Evolutionary conservation across 2,113 vertebrate species (phyloP).

Genomic region (Callipepla squamata): DNA sequence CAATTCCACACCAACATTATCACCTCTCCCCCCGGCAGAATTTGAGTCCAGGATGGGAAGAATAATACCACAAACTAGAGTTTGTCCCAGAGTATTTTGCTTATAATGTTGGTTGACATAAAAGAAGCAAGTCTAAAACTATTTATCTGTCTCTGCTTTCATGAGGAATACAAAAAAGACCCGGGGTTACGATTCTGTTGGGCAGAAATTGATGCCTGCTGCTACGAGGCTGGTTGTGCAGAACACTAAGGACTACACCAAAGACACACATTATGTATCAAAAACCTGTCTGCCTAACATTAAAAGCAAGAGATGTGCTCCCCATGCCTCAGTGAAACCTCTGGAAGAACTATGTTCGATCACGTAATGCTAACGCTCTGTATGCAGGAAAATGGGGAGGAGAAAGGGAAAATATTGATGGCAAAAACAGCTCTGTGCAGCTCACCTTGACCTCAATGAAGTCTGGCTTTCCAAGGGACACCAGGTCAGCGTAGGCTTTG

Average conservation of each 20-base stretch:
- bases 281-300: not conserved
- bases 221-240: not conserved
- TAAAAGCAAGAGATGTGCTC: not conserved
- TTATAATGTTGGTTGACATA: not conserved
- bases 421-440: not conserved
- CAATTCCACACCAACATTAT: not conserved
- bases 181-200: not conserved
- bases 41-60: not conserved
- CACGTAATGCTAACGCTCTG: accelerated
- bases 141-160: not conserved
- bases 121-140: not conserved
- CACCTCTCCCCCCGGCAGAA: not conserved
- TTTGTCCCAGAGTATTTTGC: not conserved
- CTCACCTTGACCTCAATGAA: constrained; percentile 96
- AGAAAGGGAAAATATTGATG: not conserved
- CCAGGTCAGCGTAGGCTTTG: constrained; percentile 88
- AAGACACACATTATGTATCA: not conserved
- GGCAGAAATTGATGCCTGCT: not conserved
- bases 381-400: not conserved
- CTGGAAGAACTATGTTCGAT: not conserved
- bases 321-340: not conserved
- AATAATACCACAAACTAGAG: not conserved
- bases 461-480: constrained; percentile 89
- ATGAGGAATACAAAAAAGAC: not conserved
- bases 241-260: not conserved